phyloP scores from a whole-genome alignment of 2,113 vertebrate genomes.

The Carassius auratus region DNA sequence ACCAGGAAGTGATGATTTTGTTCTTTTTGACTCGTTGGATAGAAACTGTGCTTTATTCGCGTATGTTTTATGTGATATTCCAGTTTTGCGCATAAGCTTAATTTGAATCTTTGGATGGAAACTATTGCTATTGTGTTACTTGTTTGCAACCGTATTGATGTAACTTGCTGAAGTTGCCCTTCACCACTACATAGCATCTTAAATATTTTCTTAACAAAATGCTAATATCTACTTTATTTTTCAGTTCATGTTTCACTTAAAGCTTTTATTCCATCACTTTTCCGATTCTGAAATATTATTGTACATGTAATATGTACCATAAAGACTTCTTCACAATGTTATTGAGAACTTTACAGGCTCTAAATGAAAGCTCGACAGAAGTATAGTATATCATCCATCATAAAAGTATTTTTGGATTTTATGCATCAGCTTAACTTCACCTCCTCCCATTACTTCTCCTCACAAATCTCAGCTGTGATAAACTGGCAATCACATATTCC shows the following conservation, averaged over 20 bases:
- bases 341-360: background rate
- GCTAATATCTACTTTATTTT: background rate
- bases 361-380: background rate
- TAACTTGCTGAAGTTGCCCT: background rate
- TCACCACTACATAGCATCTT: background rate
- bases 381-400: background rate
- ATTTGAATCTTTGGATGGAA: too few relatives aligned
- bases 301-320: background rate
- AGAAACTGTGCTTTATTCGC: too few relatives aligned
- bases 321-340: slow-evolving; percentile 3
- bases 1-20: too few relatives aligned
- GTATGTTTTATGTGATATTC: too few relatives aligned
- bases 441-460: background rate
- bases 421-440: background rate
- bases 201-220: background rate
- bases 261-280: background rate
- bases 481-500: background rate
- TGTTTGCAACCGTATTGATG: background rate
- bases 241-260: background rate
- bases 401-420: background rate
- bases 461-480: slow-evolving; percentile 4
- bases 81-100: too few relatives aligned
- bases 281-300: background rate
- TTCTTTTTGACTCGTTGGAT: too few relatives aligned
- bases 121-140: background rate